Conservation (phyloP, 2,888 invertebrate species). For the Xestobium rufovillosum region DNA sequence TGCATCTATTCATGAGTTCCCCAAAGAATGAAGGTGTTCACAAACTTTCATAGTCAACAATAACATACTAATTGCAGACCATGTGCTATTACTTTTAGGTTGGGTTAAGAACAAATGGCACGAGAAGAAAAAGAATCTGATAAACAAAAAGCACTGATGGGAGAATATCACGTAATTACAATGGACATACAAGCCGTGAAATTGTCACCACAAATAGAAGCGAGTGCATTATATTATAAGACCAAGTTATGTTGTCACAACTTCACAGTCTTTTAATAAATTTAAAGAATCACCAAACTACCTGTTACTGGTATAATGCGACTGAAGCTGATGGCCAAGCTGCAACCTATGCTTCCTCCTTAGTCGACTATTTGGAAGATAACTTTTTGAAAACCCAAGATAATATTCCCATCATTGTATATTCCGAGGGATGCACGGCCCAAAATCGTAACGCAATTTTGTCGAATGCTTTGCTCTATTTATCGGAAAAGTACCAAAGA, state of each 20-base stretch:
- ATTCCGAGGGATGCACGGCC: conserved; percentile 26
- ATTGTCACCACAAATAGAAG: conserved; percentile 15
- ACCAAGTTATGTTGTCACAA: conserved; percentile 25
- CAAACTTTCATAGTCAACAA: too few species aligned
- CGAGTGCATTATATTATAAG: conserved; percentile 23
- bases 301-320: conserved; percentile 6
- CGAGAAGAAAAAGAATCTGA: conserved; percentile 24
- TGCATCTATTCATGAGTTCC: too few species aligned
- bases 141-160: conserved; percentile 19
- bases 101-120: too few species aligned
- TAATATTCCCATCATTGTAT: conserved; percentile 23
- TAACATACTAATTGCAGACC: too few species aligned
- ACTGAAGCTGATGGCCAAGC: neutral
- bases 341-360: conserved; percentile 8
- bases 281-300: neutral
- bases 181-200: conserved; percentile 22
- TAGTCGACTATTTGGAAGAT: conserved; percentile 8
- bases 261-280: conserved; percentile 4
- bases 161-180: conserved; percentile 20
- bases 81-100: too few species aligned
- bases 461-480: conserved; percentile 27
- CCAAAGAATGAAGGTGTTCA: too few species aligned
- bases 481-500: conserved; percentile 20
- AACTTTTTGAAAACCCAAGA: conserved; percentile 4
- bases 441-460: conserved; percentile 28